A percentile compares a stretch with the other conserved stretches of the same genome.
Conservation (phyloP, 2,113 vertebrate species). For the Lepus timidus region DNA sequence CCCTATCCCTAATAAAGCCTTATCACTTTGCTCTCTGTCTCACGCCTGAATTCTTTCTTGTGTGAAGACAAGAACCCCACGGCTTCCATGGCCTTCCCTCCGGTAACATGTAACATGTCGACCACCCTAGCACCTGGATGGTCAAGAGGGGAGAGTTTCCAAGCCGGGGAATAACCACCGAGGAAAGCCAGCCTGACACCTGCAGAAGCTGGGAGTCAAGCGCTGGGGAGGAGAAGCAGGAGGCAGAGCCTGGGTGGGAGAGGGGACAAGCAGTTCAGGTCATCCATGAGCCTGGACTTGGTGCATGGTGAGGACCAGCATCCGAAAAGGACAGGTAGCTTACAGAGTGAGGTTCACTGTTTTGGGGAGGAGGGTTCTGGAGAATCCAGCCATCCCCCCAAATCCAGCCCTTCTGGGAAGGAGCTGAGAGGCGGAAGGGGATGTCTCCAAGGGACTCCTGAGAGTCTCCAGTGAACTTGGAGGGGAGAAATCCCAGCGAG, state of each 20-base stretch:
- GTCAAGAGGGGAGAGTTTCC: neutral
- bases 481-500: neutral
- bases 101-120: too few relatives aligned
- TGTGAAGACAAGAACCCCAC: too few relatives aligned
- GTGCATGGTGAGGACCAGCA: too few relatives aligned
- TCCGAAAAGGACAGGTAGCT: accelerated
- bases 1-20: too few relatives aligned
- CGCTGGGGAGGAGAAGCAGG: neutral
- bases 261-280: neutral
- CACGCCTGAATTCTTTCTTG: too few relatives aligned
- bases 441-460: accelerated
- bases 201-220: neutral
- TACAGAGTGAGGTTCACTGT: accelerated
- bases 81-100: too few relatives aligned
- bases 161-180: neutral
- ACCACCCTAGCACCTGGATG: too few relatives aligned
- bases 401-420: neutral
- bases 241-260: neutral
- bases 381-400: neutral
- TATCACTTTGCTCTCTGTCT: too few relatives aligned
- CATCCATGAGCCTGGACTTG: neutral
- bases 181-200: neutral
- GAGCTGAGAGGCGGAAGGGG: neutral
- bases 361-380: neutral
- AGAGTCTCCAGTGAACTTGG: neutral